These are phyloP conservation scores for Rhynchophorus ferrugineus DNA, from an alignment of 1,140 invertebrate genomes.

Conservation along the genomic window DNA sequence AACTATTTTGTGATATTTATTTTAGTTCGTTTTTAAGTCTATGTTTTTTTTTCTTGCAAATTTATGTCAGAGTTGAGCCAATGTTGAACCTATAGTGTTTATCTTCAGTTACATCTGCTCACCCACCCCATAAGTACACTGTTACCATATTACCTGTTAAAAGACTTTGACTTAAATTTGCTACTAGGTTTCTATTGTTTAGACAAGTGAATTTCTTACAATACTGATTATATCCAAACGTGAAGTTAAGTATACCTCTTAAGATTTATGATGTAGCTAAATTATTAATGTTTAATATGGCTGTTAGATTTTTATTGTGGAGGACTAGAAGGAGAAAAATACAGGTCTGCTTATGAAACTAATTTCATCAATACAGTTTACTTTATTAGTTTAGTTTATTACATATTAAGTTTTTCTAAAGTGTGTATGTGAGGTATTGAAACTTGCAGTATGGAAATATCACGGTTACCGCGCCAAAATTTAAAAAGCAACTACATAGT, in stretches of 20 bases:
- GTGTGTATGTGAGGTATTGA: too few species aligned
- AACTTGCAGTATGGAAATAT: too few species aligned
- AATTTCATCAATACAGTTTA: too few species aligned
- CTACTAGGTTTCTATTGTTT: neutral
- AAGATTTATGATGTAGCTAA: slow-evolving; percentile 1
- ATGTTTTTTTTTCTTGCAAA: neutral
- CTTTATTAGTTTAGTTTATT: too few species aligned
- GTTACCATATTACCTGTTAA: neutral
- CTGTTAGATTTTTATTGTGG: slow-evolving; percentile 5
- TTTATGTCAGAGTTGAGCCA: neutral
- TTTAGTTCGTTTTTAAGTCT: neutral
- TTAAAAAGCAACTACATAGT: too few species aligned
- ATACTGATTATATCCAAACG: neutral
- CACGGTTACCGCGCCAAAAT: too few species aligned
- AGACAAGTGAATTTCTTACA: neutral
- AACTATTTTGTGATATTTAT: neutral
- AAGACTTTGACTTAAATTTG: neutral
- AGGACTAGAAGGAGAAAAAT: neutral
- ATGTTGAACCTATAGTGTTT: too few species aligned
- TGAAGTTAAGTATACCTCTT: neutral
- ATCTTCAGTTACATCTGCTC: too few species aligned
- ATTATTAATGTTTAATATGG: slow-evolving; percentile 8
- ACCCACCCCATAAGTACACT: too few species aligned
- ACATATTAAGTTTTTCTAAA: too few species aligned
- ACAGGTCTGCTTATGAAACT: too few species aligned